phyloP scores from a whole-genome alignment of 92 coral and sea anemone species.

The Plumapathes pennacea region DNA sequence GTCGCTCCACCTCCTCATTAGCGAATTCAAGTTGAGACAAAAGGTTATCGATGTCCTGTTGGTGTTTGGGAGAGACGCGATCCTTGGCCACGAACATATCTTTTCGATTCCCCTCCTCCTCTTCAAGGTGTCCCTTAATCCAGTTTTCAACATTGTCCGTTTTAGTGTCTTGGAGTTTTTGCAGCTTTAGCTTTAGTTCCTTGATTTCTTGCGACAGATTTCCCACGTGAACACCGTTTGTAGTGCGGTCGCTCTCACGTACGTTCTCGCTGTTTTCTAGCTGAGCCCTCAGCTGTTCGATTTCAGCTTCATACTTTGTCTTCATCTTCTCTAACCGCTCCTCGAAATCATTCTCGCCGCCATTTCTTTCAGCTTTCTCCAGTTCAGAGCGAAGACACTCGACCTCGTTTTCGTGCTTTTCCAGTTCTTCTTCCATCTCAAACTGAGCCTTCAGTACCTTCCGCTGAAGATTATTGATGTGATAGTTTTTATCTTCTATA shows the following conservation, averaged over 20 bases:
- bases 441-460: conserved; percentile 75
- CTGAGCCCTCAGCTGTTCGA: conserved; percentile 56
- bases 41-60: conserved; percentile 65
- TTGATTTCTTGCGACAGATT: conserved; percentile 35
- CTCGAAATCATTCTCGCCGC: conserved; percentile 45
- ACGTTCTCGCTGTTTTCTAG: conserved; percentile 32
- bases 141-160: background rate
- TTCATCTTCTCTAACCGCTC: conserved; percentile 46
- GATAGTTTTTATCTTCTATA: conserved; percentile 77
- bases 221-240: conserved; percentile 26
- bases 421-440: conserved; percentile 75
- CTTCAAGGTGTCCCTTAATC: conserved; percentile 55
- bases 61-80: conserved; percentile 68
- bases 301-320: conserved; percentile 63
- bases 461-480: conserved; percentile 72
- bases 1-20: conserved; percentile 68
- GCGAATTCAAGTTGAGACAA: conserved; percentile 65
- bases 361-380: conserved; percentile 42
- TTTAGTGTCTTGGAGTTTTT: conserved; percentile 23
- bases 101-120: conserved; percentile 66
- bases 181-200: conserved; percentile 54
- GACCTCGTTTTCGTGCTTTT: conserved; percentile 75
- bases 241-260: conserved; percentile 30
- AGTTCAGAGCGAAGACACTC: conserved; percentile 64
- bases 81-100: conserved; percentile 80